These are phyloP conservation scores for Cotesia typhae DNA, from an alignment of 1,140 invertebrate species.

Conservation along the genomic window DNA sequence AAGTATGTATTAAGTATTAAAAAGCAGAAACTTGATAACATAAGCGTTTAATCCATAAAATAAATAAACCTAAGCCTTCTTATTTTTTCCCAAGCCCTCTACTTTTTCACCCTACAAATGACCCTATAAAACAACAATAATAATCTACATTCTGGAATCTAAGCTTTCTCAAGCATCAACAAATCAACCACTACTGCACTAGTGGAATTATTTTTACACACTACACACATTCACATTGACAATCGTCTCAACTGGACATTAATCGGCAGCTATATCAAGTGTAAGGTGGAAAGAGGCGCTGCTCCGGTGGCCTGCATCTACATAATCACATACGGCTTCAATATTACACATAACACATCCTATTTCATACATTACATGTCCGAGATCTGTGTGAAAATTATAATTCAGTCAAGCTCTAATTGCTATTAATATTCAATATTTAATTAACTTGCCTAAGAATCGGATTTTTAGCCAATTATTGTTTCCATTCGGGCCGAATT, in stretches of 20 bases:
- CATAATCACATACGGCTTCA: constrained; percentile 33
- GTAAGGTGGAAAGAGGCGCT: constrained; percentile 24
- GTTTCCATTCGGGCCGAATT: background rate
- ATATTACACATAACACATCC: no score
- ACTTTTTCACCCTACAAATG: no score
- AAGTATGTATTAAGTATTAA: background rate
- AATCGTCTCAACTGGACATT: constrained; percentile 16
- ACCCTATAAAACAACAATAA: no score
- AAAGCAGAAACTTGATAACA: background rate
- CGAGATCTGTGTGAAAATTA: constrained; percentile 39
- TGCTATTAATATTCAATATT: constrained; percentile 32
- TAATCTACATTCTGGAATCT: no score
- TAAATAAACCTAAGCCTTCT: constrained; percentile 10
- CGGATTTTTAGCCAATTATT: constrained; percentile 4
- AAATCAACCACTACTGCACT: no score
- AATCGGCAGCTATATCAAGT: constrained; percentile 6
- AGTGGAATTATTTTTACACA: no score
- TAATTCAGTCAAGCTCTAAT: constrained; percentile 47
- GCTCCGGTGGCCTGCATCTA: constrained; percentile 54
- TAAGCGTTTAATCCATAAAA: background rate
- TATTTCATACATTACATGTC: no score
- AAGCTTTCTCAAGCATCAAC: no score
- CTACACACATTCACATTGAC: no score
- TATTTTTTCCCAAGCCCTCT: background rate
- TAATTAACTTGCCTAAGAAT: no score